phyloP scores from a whole-genome alignment of 1,140 invertebrate genomes.

The Zeugodacus cucurbitae region DNA sequence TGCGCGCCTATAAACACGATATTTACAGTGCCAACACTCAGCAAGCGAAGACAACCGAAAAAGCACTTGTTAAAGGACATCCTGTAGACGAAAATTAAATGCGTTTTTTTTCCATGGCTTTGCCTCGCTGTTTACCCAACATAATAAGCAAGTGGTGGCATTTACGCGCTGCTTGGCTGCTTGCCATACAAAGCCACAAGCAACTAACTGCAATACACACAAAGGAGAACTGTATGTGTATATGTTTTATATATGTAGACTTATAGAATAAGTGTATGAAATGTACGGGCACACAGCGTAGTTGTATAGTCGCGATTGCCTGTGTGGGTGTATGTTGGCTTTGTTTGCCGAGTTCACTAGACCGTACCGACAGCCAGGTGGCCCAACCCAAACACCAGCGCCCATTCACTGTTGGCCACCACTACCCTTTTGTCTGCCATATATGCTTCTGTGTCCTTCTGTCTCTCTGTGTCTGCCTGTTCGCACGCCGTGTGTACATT shows the following conservation, averaged over 20 bases:
- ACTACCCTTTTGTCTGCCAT: not conserved
- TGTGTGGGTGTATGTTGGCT: not conserved
- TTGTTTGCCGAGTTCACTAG: not conserved
- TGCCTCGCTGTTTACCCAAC: not conserved
- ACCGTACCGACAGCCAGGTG: not conserved
- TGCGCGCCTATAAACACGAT: not conserved
- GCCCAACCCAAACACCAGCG: not conserved
- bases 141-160: conserved; percentile 17
- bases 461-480: not conserved
- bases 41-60: conserved; percentile 2
- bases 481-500: not conserved
- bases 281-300: not conserved
- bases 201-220: not conserved
- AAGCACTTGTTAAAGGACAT: conserved; percentile 7
- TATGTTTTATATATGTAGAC: not conserved
- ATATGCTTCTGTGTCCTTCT: too few species aligned
- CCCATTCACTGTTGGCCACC: not conserved
- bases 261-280: not conserved
- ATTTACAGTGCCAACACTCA: not conserved
- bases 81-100: conserved; percentile 32
- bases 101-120: not conserved
- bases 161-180: not conserved
- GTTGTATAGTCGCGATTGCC: not conserved
- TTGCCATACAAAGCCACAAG: not conserved
- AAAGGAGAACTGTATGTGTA: not conserved